Conservation (phyloP, 2,113 vertebrate genomes). For the Onychorhynchus coronatus region DNA sequence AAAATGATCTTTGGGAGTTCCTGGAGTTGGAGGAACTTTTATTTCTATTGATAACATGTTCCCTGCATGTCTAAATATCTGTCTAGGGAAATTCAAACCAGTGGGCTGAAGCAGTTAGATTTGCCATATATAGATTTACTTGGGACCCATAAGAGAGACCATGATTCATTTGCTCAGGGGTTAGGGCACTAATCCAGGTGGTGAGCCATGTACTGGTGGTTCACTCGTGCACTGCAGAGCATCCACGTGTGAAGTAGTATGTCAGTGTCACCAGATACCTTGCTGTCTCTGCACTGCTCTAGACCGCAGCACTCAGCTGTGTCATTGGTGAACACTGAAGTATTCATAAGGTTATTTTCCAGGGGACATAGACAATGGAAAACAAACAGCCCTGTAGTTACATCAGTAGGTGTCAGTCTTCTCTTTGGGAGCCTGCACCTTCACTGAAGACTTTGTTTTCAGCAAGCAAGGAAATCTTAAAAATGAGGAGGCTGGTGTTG, state of each 20-base stretch:
- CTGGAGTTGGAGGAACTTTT: background rate
- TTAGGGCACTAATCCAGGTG: background rate
- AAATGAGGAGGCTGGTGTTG: background rate
- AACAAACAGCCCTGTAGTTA: background rate
- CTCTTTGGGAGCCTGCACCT: background rate
- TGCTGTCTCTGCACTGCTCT: background rate
- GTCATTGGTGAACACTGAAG: background rate
- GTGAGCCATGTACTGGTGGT: background rate
- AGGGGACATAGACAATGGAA: background rate
- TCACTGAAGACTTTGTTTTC: background rate
- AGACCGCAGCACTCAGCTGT: rapidly evolving
- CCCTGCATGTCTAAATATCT: background rate
- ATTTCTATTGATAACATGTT: background rate
- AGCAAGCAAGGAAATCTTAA: background rate
- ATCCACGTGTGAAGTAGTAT: rapidly evolving
- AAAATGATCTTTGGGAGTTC: background rate
- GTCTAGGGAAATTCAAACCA: background rate
- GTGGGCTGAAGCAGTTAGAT: background rate
- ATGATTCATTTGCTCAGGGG: background rate
- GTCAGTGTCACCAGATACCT: background rate
- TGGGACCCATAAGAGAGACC: background rate
- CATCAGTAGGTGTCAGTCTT: background rate
- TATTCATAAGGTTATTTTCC: background rate
- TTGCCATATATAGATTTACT: background rate
- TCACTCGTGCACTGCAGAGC: background rate